phyloP scores from a whole-genome alignment of 2,113 vertebrate genomes.

The Oncorhynchus clarkii region DNA sequence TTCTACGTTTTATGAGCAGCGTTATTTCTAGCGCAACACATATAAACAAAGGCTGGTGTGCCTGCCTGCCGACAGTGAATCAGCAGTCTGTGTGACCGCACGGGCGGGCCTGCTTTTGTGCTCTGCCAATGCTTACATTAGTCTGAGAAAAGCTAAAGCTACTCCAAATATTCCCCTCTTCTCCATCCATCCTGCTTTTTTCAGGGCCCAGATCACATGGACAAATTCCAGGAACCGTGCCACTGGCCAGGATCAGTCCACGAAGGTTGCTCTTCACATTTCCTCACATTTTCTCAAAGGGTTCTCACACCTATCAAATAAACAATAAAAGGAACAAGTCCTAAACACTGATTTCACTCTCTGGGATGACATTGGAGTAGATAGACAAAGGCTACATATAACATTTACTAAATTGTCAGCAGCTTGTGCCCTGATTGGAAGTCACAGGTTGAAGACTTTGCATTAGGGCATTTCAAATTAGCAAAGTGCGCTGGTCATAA shows the following conservation, averaged over 20 bases:
- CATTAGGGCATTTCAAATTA: conserved; percentile 56
- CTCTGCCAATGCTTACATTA: conserved; percentile 76
- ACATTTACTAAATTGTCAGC: neutral
- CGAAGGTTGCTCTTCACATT: neutral
- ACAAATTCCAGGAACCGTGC: conserved; percentile 56
- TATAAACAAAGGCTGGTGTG: conserved; percentile 77
- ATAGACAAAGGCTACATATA: neutral
- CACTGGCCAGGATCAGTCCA: conserved; percentile 58
- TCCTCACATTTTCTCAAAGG: neutral
- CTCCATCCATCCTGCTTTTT: conserved; percentile 56
- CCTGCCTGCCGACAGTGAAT: conserved; percentile 71
- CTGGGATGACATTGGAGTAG: neutral
- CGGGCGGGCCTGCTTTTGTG: conserved; percentile 69
- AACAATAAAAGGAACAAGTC: neutral
- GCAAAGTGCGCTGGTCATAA: conserved; percentile 48
- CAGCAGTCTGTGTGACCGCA: conserved; percentile 75
- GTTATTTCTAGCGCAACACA: conserved; percentile 76
- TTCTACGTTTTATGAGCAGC: conserved; percentile 72
- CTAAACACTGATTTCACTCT: neutral
- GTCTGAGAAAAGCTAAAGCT: conserved; percentile 47
- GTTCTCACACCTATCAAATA: neutral
- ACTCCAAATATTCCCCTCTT: conserved; percentile 71
- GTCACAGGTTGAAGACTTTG: conserved; percentile 34
- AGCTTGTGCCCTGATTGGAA: conserved; percentile 21
- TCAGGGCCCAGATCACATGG: conserved; percentile 25